Base-by-base conservation (phyloP, 2,888 invertebrate species). In the Kuschelorhynchus macadamiae region DNA sequence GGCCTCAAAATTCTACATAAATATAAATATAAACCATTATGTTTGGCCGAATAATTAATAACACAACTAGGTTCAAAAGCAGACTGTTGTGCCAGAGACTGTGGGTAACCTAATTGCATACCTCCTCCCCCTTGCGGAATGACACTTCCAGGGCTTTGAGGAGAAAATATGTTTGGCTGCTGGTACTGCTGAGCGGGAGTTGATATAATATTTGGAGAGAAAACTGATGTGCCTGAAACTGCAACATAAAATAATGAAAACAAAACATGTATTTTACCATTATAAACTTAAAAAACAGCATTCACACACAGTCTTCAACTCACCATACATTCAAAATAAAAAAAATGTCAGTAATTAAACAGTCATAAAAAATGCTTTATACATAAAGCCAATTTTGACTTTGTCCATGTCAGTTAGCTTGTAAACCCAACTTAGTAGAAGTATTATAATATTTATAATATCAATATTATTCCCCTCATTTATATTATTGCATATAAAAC, bases 11-110 rank as follows among this genome's bases (percentile, higher is more conserved):
- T 92, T 74, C 98, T 88, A 17, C 94, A 91, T 11, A 97, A 90
- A 80, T 95, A 96, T 41, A 97, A 87, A 84, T 97, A 98, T 7
- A 98, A 87, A 0, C 96, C 97, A 80, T 97, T 95, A 81, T 98
- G 98, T 81, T 96, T 96, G 0, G 94, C 90, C 0, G 95, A 94
- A 81, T 86, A 82, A 12, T 76, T 72, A 50, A 81, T 78, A 1
- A 79, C 78, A 41, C 70, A 73, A 16, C 71, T 70, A 1, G 73
- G 49, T 47, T 80, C 78, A 32, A 77, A 78, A 14, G 70, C 42
- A 5, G 72, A 49, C n/a, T 70, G 71, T 18, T 59, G 63, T 4
- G 75, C 59, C 20, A 73, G 18, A 11, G 73, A 63, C 55, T 75
- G 78, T 4, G 72, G 63, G 30, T 74, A 59, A n/a, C 32, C 36